A percentile compares a stretch with the other conserved stretches of the same genome.
Conservation (phyloP, 2,113 vertebrate genomes). For the Pycnonotus jocosus region DNA sequence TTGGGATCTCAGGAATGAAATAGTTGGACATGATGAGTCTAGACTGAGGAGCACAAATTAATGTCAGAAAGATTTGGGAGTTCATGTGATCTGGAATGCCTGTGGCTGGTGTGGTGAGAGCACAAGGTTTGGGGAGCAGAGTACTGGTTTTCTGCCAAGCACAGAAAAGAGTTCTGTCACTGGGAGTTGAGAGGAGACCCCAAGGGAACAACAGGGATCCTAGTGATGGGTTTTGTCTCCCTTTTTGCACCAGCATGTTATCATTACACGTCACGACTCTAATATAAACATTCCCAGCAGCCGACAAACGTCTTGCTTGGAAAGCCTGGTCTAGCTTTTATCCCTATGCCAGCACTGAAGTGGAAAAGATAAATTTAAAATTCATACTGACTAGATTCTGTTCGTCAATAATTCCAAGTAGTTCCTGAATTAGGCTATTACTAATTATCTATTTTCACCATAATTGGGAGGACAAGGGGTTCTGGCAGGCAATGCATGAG, state of each 20-base stretch:
- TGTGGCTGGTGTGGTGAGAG: not conserved
- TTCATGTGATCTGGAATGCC: not conserved
- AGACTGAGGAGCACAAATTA: not conserved
- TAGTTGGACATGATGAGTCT: not conserved
- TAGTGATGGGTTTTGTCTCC: not conserved
- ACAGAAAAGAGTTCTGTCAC: not conserved
- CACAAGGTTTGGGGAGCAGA: not conserved
- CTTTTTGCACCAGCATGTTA: not conserved
- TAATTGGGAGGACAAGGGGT: conserved; percentile 20
- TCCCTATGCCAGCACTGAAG: not conserved
- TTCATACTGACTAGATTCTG: not conserved
- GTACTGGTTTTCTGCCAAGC: not conserved
- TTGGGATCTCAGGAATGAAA: not conserved
- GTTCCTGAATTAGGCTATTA: not conserved
- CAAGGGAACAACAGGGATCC: not conserved
- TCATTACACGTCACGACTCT: not conserved
- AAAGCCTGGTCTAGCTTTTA: not conserved
- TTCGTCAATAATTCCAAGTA: not conserved
- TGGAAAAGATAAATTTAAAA: not conserved
- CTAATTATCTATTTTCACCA: conserved; percentile 32
- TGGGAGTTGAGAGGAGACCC: not conserved
- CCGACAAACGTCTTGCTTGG: not conserved
- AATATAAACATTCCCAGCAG: not conserved
- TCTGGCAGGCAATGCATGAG: not conserved
- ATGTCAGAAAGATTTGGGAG: not conserved